phyloP scores from a whole-genome alignment of 2,113 vertebrate species.

The Syrmaticus mikado region DNA sequence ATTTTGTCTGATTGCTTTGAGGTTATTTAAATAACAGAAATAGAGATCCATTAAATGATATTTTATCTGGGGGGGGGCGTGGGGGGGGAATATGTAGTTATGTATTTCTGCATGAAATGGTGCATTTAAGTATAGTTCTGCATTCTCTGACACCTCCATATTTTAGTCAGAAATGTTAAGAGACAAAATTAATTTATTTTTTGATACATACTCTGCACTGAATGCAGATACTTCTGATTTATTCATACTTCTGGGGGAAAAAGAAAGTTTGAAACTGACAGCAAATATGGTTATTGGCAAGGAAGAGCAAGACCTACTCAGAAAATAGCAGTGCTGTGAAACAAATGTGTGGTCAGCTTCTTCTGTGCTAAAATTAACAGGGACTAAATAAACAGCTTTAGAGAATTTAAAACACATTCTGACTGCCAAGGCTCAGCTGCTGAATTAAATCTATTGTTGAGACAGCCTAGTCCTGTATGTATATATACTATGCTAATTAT shows the following conservation, averaged over 20 bases:
- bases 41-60: neutral
- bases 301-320: neutral
- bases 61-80: accelerated
- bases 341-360: neutral
- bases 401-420: neutral
- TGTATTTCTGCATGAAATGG: neutral
- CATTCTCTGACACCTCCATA: neutral
- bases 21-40: neutral
- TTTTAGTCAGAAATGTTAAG: neutral
- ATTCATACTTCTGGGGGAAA: neutral
- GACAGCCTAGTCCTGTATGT: neutral
- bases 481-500: constrained; percentile 42
- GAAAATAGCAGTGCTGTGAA: neutral
- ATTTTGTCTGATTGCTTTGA: neutral
- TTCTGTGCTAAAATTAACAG: constrained; percentile 6
- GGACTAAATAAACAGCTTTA: constrained; percentile 19
- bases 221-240: neutral
- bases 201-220: neutral
- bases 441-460: constrained; percentile 26
- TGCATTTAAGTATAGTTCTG: neutral
- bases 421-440: constrained; percentile 1
- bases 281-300: neutral
- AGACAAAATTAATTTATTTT: neutral
- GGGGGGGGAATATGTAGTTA: accelerated
- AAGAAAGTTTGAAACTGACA: neutral